These are phyloP conservation scores for Lutjanus campechanus DNA, from an alignment of 2,797 vertebrate species.

Conservation along the genomic window DNA sequence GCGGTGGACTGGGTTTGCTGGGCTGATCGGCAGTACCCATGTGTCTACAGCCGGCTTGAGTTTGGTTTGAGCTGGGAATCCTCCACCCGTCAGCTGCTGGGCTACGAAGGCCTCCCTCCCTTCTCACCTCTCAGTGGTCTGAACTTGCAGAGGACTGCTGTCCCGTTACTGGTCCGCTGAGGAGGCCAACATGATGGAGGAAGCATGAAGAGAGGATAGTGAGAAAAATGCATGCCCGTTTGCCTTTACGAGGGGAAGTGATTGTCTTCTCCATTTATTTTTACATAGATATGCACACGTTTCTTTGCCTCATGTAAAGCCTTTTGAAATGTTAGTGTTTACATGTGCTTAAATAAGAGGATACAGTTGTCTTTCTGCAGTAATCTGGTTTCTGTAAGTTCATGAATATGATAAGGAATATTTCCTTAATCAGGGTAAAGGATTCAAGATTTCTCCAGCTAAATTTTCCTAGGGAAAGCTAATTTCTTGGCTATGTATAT, in stretches of 20 bases:
- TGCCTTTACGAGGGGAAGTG: neutral
- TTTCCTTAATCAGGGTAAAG: neutral
- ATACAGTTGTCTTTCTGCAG: neutral
- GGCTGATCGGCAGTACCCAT: slow-evolving; percentile 87
- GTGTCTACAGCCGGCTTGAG: slow-evolving; percentile 88
- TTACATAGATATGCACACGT: neutral
- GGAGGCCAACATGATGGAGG: neutral
- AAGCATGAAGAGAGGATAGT: neutral
- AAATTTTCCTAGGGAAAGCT: neutral
- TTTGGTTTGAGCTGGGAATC: slow-evolving; percentile 89
- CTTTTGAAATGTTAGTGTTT: neutral
- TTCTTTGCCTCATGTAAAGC: neutral
- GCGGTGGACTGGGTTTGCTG: slow-evolving; percentile 85
- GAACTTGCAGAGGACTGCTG: slow-evolving; percentile 20
- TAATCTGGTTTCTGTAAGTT: neutral
- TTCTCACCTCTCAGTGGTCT: slow-evolving; percentile 69
- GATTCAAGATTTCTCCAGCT: neutral
- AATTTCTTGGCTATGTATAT: too few relatives aligned
- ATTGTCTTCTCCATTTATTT: neutral
- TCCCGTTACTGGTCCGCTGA: slow-evolving; percentile 25
- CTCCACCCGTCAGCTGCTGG: slow-evolving; percentile 86
- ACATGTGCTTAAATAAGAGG: neutral
- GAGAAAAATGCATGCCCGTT: neutral
- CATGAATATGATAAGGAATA: neutral
- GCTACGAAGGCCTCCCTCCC: slow-evolving; percentile 63